A percentile compares a stretch with the other conserved stretches of the same genome.
These are phyloP conservation scores for Timema podura DNA, from an alignment of 2,888 invertebrate genomes.

Conservation along the genomic window DNA sequence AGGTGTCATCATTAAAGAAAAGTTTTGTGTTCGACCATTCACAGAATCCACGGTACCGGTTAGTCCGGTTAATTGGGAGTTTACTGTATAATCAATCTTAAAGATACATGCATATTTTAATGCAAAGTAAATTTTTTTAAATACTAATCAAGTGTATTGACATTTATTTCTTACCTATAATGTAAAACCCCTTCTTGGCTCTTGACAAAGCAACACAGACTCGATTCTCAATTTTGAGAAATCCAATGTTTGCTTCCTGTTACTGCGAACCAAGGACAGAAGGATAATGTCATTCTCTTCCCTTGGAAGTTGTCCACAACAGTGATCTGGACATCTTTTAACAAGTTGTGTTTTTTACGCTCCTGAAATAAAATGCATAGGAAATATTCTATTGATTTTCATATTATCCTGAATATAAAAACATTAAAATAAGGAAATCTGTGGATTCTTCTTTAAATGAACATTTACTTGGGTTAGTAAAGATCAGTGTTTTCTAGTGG, in stretches of 20 bases:
- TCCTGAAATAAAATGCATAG: slow-evolving; percentile 33
- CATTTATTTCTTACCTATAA: slow-evolving; percentile 41
- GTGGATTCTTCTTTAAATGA: neutral
- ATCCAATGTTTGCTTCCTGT: slow-evolving; percentile 64
- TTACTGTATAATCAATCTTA: no score
- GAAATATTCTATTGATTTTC: neutral
- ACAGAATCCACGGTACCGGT: no score
- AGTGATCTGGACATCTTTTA: slow-evolving; percentile 55
- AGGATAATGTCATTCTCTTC: slow-evolving; percentile 75
- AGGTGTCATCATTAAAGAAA: no score
- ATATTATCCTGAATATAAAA: neutral
- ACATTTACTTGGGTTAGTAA: no score
- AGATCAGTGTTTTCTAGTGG: no score
- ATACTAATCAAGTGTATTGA: no score
- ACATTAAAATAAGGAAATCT: neutral
- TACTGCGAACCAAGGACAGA: slow-evolving; percentile 74
- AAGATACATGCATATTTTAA: no score
- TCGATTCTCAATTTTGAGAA: slow-evolving; percentile 63
- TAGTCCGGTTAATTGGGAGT: no score
- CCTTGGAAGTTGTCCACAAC: slow-evolving; percentile 80
- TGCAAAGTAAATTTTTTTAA: no score
- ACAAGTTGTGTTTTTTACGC: slow-evolving; percentile 36
- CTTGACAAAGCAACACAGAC: slow-evolving; percentile 75
- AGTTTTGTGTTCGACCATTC: no score
- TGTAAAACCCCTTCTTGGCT: slow-evolving; percentile 55